phyloP scores from a whole-genome alignment of 2,113 vertebrate genomes.

The Lophura nycthemera region DNA sequence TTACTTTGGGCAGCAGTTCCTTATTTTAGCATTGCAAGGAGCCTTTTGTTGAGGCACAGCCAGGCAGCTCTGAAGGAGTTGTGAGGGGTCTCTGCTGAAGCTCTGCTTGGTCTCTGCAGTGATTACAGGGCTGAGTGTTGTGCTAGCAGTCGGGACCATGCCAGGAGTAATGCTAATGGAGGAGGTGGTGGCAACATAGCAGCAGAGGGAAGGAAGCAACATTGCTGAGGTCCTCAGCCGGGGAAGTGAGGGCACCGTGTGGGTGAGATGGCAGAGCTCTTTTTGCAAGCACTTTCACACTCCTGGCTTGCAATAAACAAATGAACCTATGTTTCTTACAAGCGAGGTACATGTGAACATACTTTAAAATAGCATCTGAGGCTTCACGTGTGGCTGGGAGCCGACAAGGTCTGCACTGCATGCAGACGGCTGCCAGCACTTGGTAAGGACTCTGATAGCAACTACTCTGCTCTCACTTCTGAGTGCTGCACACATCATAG shows the following conservation, averaged over 20 bases:
- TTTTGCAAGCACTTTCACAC: conserved; percentile 5
- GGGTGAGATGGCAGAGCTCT: not conserved
- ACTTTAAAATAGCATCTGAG: conserved; percentile 4
- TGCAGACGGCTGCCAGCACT: not conserved
- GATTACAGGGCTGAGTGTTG: not conserved
- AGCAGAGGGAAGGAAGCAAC: not conserved
- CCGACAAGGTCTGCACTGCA: not conserved
- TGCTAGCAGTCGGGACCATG: not conserved
- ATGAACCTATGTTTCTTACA: not conserved
- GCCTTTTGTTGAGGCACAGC: not conserved
- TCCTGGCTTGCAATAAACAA: not conserved
- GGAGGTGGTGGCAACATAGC: not conserved
- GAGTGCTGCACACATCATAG: not conserved
- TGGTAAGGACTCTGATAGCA: accelerated
- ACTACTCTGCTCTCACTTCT: accelerated
- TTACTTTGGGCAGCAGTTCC: not conserved
- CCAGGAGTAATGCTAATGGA: not conserved
- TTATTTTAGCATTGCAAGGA: not conserved
- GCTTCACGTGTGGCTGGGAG: not conserved
- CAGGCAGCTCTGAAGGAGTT: not conserved
- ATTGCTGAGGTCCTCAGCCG: not conserved
- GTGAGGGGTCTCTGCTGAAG: not conserved
- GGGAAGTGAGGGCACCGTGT: not conserved
- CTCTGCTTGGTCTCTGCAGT: not conserved
- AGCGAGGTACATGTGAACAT: not conserved